phyloP scores from a whole-genome alignment of 2,797 vertebrate species.

The Pseudochirops corinnae region DNA sequence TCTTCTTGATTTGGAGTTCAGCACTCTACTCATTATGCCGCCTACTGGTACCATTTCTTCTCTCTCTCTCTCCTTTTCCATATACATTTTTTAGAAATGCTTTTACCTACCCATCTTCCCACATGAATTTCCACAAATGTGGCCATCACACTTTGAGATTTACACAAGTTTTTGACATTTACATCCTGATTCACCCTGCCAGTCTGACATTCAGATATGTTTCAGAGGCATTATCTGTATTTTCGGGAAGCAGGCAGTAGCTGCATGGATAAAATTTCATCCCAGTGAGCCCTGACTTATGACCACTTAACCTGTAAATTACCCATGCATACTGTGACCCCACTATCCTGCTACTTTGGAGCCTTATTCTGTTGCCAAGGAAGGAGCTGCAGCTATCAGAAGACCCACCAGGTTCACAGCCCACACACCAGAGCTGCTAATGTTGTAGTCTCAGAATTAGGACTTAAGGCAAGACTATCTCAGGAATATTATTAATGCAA shows the following conservation, averaged over 20 bases:
- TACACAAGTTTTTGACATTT: slow-evolving; percentile 2
- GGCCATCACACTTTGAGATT: slow-evolving; percentile 7
- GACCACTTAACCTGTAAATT: not conserved
- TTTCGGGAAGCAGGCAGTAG: not conserved
- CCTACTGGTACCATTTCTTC: not conserved
- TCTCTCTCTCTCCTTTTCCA: not conserved
- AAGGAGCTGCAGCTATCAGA: not conserved
- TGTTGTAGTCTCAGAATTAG: not conserved
- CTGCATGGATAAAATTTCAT: not conserved
- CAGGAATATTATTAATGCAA: not conserved
- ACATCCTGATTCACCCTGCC: slow-evolving; percentile 11
- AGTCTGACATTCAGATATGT: slow-evolving; percentile 7
- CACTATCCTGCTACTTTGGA: not conserved
- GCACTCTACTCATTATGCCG: not conserved
- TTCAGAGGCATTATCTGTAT: slow-evolving; percentile 9
- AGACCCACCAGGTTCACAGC: not conserved
- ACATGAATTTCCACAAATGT: slow-evolving; percentile 2
- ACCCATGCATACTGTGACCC: not conserved
- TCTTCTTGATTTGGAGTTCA: not conserved
- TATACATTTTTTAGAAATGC: not conserved
- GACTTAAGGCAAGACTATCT: not conserved
- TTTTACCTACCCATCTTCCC: not conserved
- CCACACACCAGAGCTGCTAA: not conserved
- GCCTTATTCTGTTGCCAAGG: not conserved
- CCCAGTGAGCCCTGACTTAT: not conserved